Evolutionary conservation across 2,113 vertebrate genomes (phyloP).

Genomic region (Colius striatus): DNA sequence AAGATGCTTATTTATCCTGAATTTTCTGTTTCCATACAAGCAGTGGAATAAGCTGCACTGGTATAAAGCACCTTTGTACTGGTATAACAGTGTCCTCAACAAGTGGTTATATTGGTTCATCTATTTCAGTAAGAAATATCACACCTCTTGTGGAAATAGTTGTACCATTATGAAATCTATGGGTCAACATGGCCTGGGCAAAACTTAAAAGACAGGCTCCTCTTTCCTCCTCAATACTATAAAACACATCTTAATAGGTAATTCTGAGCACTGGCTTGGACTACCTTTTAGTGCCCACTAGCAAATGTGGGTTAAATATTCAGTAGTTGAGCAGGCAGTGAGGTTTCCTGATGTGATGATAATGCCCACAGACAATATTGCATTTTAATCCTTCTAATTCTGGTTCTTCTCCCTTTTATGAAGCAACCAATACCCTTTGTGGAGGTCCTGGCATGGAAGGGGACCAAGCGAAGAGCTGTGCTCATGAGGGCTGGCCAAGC

Average conservation of each 20-base stretch:
- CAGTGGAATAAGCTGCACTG: background rate
- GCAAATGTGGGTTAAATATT: background rate
- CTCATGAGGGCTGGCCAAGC: background rate
- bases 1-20: slow-evolving; percentile 4
- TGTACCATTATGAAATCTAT: background rate
- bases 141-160: background rate
- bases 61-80: background rate
- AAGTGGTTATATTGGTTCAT: background rate
- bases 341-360: background rate
- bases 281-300: background rate
- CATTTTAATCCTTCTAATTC: background rate
- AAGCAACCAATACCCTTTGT: background rate
- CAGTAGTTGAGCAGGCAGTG: background rate
- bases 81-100: background rate
- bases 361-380: background rate
- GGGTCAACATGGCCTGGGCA: background rate
- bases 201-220: background rate
- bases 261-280: background rate
- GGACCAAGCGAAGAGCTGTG: background rate
- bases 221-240: fast-evolving
- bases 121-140: slow-evolving; percentile 14
- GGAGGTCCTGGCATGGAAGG: background rate
- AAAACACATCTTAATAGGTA: background rate
- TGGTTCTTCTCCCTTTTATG: background rate
- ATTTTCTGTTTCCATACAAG: slow-evolving; percentile 27